phyloP scores from a whole-genome alignment of 2,888 invertebrate genomes.

The Lasioglossum zephyrum region DNA sequence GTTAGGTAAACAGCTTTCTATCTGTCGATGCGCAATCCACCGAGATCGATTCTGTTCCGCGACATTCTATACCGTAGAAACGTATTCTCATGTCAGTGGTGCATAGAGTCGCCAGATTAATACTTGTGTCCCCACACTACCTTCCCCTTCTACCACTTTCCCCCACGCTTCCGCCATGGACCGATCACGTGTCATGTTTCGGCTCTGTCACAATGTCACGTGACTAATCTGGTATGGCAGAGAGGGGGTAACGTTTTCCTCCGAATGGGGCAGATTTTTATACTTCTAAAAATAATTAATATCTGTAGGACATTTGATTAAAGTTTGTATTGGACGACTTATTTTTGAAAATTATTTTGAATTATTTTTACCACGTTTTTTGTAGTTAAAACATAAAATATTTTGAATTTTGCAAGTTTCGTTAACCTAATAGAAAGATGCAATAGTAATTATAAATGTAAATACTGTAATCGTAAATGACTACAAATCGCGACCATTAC shows the following conservation, averaged over 20 bases:
- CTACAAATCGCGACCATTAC: neutral
- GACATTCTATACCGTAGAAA: neutral
- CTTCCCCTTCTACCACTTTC: no score
- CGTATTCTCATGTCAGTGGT: neutral
- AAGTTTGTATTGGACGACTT: neutral
- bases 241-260: no score
- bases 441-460: neutral
- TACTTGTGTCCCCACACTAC: no score
- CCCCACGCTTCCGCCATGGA: no score
- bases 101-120: no score
- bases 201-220: no score
- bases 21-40: neutral
- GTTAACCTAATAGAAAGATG: neutral
- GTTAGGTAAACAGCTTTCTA: conserved; percentile 72
- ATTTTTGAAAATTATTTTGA: neutral
- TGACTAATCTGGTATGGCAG: no score
- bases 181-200: no score
- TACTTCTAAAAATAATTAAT: neutral
- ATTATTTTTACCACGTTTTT: no score
- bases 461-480: neutral
- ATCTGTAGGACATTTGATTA: neutral
- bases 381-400: neutral
- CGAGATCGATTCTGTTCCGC: neutral
- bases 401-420: neutral
- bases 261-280: neutral